A percentile compares a stretch with the other conserved stretches of the same genome.
phyloP scores from a whole-genome alignment of 1,140 invertebrate species.

The Eulimnadia texana region DNA sequence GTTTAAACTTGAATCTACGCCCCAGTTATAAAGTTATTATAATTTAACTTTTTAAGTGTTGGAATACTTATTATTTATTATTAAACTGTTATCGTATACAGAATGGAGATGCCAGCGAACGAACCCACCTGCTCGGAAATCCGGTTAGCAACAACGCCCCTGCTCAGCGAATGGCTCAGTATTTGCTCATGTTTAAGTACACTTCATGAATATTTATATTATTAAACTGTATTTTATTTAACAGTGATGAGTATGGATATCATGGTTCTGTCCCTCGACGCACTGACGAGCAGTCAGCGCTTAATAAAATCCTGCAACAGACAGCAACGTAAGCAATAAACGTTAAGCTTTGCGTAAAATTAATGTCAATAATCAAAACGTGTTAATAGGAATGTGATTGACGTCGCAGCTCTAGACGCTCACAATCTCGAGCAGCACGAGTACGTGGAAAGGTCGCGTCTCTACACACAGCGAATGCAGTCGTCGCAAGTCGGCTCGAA shows the following conservation, averaged over 20 bases:
- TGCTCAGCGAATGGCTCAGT: constrained; percentile 42
- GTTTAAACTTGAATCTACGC: not conserved
- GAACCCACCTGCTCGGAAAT: constrained; percentile 49
- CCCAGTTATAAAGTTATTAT: not conserved
- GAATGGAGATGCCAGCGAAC: constrained; percentile 45
- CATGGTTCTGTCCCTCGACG: constrained; percentile 53
- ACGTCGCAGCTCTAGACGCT: constrained; percentile 61
- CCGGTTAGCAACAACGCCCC: constrained; percentile 48
- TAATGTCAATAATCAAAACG: not conserved
- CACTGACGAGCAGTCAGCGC: constrained; percentile 70
- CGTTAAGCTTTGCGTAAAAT: not conserved
- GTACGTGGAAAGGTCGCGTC: constrained; percentile 54
- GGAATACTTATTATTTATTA: not conserved
- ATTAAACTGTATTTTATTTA: too few species aligned
- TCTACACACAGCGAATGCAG: constrained; percentile 44
- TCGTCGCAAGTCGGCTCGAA: constrained; percentile 26
- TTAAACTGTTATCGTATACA: constrained; percentile 26
- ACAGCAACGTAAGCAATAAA: constrained; percentile 58
- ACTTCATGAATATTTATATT: too few species aligned
- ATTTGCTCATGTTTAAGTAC: too few species aligned
- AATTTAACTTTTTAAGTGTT: not conserved
- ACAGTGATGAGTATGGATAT: constrained; percentile 49
- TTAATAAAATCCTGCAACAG: constrained; percentile 71
- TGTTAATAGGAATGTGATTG: constrained; percentile 58
- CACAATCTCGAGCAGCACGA: constrained; percentile 65